These are phyloP conservation scores for Trichacis sp. DNA, from an alignment of 2,888 invertebrate species.

Conservation along the genomic window DNA sequence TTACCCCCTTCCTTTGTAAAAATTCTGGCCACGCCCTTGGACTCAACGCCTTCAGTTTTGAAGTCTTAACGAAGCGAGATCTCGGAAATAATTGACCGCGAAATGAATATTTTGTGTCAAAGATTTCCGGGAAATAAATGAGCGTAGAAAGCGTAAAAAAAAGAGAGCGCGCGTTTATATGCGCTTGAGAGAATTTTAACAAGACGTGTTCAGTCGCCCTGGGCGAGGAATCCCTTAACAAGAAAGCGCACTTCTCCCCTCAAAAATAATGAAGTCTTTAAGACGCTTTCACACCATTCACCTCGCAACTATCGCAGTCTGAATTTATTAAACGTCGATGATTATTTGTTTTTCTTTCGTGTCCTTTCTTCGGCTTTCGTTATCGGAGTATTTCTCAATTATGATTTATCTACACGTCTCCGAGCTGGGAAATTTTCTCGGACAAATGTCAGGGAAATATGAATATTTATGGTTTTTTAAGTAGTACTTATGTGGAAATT, in stretches of 20 bases:
- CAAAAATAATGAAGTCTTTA: constrained; percentile 60
- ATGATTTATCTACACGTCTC: no score
- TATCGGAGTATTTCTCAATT: no score
- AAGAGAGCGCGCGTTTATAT: constrained; percentile 17
- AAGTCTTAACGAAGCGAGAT: neutral
- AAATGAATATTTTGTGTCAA: constrained; percentile 34
- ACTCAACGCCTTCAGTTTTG: no score
- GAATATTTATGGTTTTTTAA: no score
- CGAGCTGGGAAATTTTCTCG: no score
- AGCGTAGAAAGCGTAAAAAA: constrained; percentile 30
- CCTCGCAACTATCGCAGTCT: neutral
- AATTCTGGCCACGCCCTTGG: no score
- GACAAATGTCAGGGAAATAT: no score
- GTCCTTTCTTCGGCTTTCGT: no score
- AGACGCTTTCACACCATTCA: constrained; percentile 23
- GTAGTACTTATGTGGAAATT: no score
- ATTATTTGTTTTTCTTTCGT: no score
- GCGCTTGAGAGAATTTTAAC: constrained; percentile 61
- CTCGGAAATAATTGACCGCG: neutral
- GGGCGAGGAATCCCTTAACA: constrained; percentile 55
- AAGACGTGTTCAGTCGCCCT: constrained; percentile 54
- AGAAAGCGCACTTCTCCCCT: constrained; percentile 55
- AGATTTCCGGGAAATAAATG: constrained; percentile 13
- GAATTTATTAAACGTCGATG: neutral
- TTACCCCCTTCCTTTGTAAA: no score